Evolutionary conservation across 2,113 vertebrate genomes (phyloP), one percentile per base, ranked within the genome.

Genomic region (Halcyon senegalensis): DNA sequence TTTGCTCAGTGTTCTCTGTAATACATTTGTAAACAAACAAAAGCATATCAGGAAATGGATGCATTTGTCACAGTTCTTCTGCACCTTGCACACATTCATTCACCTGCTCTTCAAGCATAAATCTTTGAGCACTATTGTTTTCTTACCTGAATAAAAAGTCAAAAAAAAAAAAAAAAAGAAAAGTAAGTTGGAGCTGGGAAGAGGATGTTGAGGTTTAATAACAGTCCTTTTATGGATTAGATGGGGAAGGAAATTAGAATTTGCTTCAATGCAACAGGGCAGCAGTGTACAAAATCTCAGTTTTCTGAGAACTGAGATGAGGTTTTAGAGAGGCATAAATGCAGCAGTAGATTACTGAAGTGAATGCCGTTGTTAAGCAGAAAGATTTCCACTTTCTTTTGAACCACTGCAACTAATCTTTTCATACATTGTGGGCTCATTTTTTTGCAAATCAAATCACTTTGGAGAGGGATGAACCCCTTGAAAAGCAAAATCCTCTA

Each of bases 401-500:
- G 76, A 87, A 84, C 35, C 16, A 53, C 33, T 86, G 72, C 64
- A 89, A 46, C 76, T 82, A 69, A 76, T 94, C 70, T 78, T 93
- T 74, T 59, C 53, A 58, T 94, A 46, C 31, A 59, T 46, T 89
- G 43, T 87, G 44, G 87, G 9, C 11, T 79, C 24, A 43, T 60
- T 93, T 63, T 87, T 94, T 94, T 79, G 39, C 66, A 89, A 89
- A 68, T 91, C 16, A 1, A 76, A 60, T 88, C 44, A 59, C 39
- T 88, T 87, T 82, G 6, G 37, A 94, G 41, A 77, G 41, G 46
- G 66, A 68, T 82, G 77, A 91, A 58, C 48, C 48, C 53, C 89
- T 82, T 89, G 87, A 91, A 93, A 95, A 95, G 50, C 41, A 93
- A 89, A 96, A 88, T 41, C 11, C 21, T 68, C 67, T 94, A 80